Percentiles rank a stretch among this genome's conserved stretches.
These are phyloP conservation scores for Microtus obscurus DNA, from an alignment of 2,797 vertebrate species.

Conservation along the genomic window DNA sequence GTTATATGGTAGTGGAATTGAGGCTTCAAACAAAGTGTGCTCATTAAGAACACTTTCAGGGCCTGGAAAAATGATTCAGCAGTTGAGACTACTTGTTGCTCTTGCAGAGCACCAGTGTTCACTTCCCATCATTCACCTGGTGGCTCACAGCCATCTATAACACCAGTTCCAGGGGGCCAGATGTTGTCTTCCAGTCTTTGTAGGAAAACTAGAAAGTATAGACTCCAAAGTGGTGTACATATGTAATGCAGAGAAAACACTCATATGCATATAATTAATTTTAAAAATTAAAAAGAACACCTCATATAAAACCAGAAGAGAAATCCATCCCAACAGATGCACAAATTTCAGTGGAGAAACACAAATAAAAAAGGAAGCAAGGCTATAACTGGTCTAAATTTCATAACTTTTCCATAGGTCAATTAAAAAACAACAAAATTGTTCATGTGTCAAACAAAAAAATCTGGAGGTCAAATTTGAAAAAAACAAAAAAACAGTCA, in stretches of 20 bases:
- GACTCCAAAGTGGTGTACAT: not conserved
- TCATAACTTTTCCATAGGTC: not conserved
- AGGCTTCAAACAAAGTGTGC: not conserved
- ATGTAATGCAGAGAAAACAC: not conserved
- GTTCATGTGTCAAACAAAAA: not conserved
- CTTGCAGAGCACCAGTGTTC: too few relatives aligned
- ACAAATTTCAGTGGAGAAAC: not conserved
- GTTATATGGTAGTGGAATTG: not conserved
- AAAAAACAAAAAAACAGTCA: too few relatives aligned
- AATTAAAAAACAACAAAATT: not conserved
- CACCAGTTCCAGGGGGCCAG: not conserved
- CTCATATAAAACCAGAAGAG: not conserved
- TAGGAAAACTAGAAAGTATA: too few relatives aligned
- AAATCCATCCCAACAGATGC: not conserved
- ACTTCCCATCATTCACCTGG: too few relatives aligned
- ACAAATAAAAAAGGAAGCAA: not conserved
- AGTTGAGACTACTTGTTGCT: too few relatives aligned
- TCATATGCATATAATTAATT: not conserved
- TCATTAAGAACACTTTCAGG: not conserved
- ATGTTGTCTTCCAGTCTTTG: not conserved
- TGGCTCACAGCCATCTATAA: too few relatives aligned
- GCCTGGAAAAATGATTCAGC: too few relatives aligned
- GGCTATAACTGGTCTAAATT: not conserved
- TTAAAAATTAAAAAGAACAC: not conserved
- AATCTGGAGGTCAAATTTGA: not conserved